Conservation (phyloP, 2,888 invertebrate genomes). For the Ormyrus rosae region DNA sequence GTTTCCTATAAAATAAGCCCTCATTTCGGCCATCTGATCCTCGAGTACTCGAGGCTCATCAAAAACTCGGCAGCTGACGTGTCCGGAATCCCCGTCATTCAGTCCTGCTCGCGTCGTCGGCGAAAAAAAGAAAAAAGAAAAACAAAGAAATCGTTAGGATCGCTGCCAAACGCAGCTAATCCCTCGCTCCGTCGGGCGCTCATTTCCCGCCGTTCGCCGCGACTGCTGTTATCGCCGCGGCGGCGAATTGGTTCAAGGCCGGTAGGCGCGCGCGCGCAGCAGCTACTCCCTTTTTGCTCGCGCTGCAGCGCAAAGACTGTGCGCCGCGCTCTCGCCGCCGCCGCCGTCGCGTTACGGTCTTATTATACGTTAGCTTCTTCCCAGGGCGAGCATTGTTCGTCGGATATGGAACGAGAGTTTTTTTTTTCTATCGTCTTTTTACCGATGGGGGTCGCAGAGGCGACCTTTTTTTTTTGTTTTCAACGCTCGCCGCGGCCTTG, state of each 20-base stretch:
- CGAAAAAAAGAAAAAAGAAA: neutral
- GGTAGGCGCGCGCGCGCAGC: neutral
- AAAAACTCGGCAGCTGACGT: neutral
- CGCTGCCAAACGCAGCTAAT: conserved; percentile 15
- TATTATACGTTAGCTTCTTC: too few species aligned
- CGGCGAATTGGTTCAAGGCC: conserved; percentile 51
- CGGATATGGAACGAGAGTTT: too few species aligned
- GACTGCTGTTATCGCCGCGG: conserved; percentile 42
- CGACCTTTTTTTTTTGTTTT: too few species aligned
- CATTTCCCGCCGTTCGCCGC: conserved; percentile 23
- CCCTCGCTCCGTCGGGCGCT: neutral
- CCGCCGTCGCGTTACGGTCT: too few species aligned
- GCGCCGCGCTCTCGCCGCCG: too few species aligned
- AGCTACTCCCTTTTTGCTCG: neutral
- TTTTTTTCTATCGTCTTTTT: too few species aligned
- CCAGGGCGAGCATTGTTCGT: too few species aligned
- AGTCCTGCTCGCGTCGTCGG: neutral
- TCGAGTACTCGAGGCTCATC: neutral
- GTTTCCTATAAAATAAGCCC: too few species aligned
- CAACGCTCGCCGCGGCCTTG: too few species aligned
- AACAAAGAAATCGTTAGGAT: conserved; percentile 42
- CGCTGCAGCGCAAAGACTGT: neutral
- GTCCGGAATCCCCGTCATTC: neutral
- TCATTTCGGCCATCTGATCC: neutral
- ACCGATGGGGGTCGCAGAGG: too few species aligned